A percentile compares a stretch with the other conserved stretches of the same genome.
These are phyloP conservation scores for Myiozetetes cayanensis DNA, from an alignment of 2,113 vertebrate genomes.

Conservation along the genomic window DNA sequence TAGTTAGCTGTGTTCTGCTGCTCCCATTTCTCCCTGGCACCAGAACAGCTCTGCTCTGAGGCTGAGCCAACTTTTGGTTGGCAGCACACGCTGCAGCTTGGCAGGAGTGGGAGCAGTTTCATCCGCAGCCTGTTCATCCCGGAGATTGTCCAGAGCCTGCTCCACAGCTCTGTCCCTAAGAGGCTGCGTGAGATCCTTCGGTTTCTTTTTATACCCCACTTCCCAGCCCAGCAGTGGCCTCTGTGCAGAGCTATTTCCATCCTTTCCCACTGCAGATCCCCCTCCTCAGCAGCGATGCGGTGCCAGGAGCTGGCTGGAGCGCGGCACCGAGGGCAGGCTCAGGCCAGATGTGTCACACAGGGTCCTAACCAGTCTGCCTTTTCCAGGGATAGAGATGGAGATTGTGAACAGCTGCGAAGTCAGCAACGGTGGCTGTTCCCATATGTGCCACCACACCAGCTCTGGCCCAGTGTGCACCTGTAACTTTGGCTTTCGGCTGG, in stretches of 20 bases:
- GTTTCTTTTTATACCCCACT: not conserved
- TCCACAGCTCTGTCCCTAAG: not conserved
- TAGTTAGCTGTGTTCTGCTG: not conserved
- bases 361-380: not conserved
- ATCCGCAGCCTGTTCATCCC: not conserved
- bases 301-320: not conserved
- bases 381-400: slow-evolving; percentile 94
- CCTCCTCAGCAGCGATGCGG: not conserved
- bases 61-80: not conserved
- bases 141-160: not conserved
- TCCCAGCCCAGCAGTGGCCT: not conserved
- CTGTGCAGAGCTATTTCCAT: not conserved
- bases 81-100: slow-evolving; percentile 9
- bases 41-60: not conserved
- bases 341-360: not conserved
- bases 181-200: not conserved
- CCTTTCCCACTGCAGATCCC: not conserved
- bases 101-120: not conserved
- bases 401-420: slow-evolving; percentile 92
- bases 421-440: slow-evolving; percentile 88
- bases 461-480: slow-evolving; percentile 85
- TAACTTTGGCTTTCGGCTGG: slow-evolving; percentile 82
- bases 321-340: rapidly evolving
- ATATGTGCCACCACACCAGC: slow-evolving; percentile 86
- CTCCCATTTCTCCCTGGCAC: slow-evolving; percentile 37